Evolutionary conservation across 2,113 vertebrate genomes (phyloP), one percentile per base, ranked within the genome.

Genomic region (Gobiocypris rarus): DNA sequence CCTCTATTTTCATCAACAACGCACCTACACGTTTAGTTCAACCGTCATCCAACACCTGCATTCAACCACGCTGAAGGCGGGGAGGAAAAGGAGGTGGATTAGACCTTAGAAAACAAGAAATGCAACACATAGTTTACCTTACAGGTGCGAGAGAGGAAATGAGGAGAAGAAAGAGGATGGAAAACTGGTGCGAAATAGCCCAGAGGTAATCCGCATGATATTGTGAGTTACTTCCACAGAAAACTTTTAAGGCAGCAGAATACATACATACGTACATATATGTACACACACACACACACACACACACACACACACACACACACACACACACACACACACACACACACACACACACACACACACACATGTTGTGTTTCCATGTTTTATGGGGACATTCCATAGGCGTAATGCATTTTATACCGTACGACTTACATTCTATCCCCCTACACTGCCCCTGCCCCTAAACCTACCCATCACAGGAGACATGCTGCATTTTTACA

Each of bases 111-210:
- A 79, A 45, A 61, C 13, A 19, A n/a, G 22, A 59, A 26, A 63
- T 24, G 84, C 45, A 83, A 45, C 48, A 87, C 83, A 86, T 75
- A 75, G 24, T 75, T 75, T 52, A 75, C 24, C 73, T 31, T 75
- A 75, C 1, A 79, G 86, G 86, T 92, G 58, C 63, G 76, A 5
- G 15, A 92, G 90, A 79, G 31, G 54, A 77, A 79, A 28, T 41
- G 41, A 79, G 17, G 17, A 56, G 28, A 56, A 56, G 1, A 48
- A 43, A 73, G 24, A 75, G 58, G 15, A 26, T 24, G 75, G 9
- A 61, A n/a, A 79, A 45, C n/a, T 63, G 41, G 26, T 43, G 28
- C 26, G n/a, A 45, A 73, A 24, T 69, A 69, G 5, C 52, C 9
- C 50, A 38, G 13, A 50, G 13, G 17, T 1, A 34, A 54, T 54